These are phyloP conservation scores for Platerodrilus igneus DNA, from an alignment of 2,888 invertebrate genomes.

Conservation along the genomic window DNA sequence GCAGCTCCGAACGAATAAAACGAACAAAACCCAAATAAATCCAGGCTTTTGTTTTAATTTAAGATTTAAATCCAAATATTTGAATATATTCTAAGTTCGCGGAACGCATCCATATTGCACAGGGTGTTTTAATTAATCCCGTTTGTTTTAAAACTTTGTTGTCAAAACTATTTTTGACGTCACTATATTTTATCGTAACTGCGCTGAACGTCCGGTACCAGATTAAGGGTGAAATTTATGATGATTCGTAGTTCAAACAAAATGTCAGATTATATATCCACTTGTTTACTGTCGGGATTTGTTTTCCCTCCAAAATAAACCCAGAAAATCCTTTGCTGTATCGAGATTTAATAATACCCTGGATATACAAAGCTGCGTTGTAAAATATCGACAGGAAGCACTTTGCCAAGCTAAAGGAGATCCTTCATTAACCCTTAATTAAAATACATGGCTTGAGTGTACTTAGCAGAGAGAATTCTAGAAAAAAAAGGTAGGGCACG, in stretches of 20 bases:
- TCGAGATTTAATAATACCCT: no score
- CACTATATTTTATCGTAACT: constrained; percentile 25
- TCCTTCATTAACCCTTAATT: no score
- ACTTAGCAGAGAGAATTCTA: no score
- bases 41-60: constrained; percentile 21
- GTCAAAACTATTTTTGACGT: constrained; percentile 12
- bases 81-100: no score
- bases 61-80: constrained; percentile 33
- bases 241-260: constrained; percentile 36
- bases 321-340: no score
- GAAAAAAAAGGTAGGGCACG: no score
- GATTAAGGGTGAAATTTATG: constrained; percentile 31
- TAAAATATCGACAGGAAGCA: no score
- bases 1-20: no score
- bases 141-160: constrained; percentile 15
- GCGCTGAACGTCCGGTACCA: constrained; percentile 29
- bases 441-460: no score
- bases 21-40: constrained; percentile 21
- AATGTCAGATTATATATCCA: constrained; percentile 37
- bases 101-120: constrained; percentile 9
- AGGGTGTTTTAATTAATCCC: constrained; percentile 22
- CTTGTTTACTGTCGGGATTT: constrained; percentile 29
- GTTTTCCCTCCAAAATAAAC: no score
- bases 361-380: no score
- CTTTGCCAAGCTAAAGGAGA: no score